phyloP scores from a whole-genome alignment of 35 echinoderm and acorn worm genomes.

The Strongylocentrotus purpuratus region DNA sequence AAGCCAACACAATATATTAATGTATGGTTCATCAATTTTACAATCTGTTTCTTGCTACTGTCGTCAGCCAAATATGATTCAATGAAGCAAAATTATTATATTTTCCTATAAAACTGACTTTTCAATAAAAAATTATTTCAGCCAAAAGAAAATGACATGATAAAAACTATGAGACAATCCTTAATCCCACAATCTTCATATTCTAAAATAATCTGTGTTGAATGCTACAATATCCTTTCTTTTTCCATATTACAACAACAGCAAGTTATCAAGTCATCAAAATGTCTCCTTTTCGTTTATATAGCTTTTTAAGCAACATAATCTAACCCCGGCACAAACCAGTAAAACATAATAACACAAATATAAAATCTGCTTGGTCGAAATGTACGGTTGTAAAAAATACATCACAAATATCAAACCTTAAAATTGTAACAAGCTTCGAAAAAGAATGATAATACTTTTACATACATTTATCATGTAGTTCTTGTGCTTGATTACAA shows the following conservation, averaged over 20 bases:
- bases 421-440: not conserved
- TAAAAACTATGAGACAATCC: not conserved
- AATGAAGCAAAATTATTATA: not conserved
- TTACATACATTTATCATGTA: not conserved
- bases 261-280: not conserved
- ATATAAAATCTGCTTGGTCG: not conserved
- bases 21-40: too few relatives aligned
- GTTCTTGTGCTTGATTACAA: not conserved
- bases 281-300: not conserved
- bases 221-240: not conserved
- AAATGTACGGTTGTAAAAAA: not conserved
- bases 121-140: not conserved
- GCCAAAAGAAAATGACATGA: not conserved
- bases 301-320: not conserved
- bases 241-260: not conserved
- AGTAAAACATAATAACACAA: not conserved
- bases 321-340: not conserved
- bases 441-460: too few relatives aligned
- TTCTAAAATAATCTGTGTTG: too few relatives aligned
- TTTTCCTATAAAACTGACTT: not conserved
- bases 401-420: not conserved
- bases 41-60: too few relatives aligned
- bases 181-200: not conserved
- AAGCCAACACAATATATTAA: too few relatives aligned
- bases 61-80: not conserved